A percentile compares a stretch with the other conserved stretches of the same genome.
These are phyloP conservation scores for Leptinotarsa undecemlineata DNA, from an alignment of 1,140 invertebrate species.

Conservation along the genomic window DNA sequence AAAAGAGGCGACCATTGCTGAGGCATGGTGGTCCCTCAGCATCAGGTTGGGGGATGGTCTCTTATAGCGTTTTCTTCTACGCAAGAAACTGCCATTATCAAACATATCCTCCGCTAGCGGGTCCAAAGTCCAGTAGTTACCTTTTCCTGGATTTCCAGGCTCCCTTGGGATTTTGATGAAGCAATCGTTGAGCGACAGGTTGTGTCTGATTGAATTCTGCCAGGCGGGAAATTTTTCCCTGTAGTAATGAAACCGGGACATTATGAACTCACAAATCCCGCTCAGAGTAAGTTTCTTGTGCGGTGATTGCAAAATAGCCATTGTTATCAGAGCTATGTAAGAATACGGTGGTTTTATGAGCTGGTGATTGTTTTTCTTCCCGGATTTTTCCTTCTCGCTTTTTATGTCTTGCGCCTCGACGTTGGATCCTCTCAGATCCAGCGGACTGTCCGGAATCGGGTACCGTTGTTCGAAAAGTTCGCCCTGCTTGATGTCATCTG, in stretches of 20 bases:
- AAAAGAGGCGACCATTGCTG: slow-evolving; percentile 46
- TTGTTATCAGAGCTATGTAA: slow-evolving; percentile 97
- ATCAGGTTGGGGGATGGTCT: slow-evolving; percentile 70
- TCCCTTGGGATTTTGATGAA: slow-evolving; percentile 98
- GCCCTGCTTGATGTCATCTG: slow-evolving; percentile 43
- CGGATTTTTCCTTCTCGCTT: slow-evolving; percentile 38
- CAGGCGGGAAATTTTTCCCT: slow-evolving; percentile 93
- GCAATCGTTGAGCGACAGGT: slow-evolving; percentile 96
- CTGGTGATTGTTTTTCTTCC: slow-evolving; percentile 48
- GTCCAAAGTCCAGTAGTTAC: slow-evolving; percentile 99
- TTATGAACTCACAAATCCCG: slow-evolving; percentile 99
- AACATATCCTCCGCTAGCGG: slow-evolving; percentile 98
- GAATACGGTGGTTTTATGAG: slow-evolving; percentile 95
- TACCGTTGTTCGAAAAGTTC: slow-evolving; percentile 29
- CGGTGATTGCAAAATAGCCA: slow-evolving; percentile 97
- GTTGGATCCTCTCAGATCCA: slow-evolving; percentile 50
- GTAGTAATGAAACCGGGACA: slow-evolving; percentile 96
- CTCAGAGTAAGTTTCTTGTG: slow-evolving; percentile 95
- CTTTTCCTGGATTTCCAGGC: slow-evolving; percentile 97
- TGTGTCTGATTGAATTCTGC: slow-evolving; percentile 98
- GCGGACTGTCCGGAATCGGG: slow-evolving; percentile 47
- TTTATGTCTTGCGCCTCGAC: slow-evolving; percentile 38
- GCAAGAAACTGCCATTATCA: slow-evolving; percentile 96
- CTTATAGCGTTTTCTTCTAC: slow-evolving; percentile 94
- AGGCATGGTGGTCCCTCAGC: slow-evolving; percentile 55